phyloP scores from a whole-genome alignment of 92 coral and sea anemone genomes.

The Epizoanthus stellaris region DNA sequence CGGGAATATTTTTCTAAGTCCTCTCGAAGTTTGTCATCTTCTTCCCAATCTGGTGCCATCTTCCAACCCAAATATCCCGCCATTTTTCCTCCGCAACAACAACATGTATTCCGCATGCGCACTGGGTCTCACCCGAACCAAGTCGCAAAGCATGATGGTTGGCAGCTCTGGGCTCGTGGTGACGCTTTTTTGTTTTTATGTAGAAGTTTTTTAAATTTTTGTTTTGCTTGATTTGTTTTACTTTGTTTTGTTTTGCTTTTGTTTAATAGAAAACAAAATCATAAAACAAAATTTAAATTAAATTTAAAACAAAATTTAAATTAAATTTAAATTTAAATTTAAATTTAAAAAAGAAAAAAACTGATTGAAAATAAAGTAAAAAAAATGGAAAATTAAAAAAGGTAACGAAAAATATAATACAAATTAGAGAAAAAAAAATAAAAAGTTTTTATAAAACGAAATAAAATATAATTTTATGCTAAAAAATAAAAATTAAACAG shows the following conservation, averaged over 20 bases:
- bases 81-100: background rate
- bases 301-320: background rate
- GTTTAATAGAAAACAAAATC: no score
- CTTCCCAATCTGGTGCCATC: constrained; percentile 2
- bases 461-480: background rate
- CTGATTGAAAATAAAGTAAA: background rate
- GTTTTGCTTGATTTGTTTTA: no score
- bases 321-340: background rate
- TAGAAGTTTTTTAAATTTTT: no score
- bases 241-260: no score
- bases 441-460: background rate
- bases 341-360: background rate
- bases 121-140: no score
- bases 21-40: constrained; percentile 9
- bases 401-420: background rate
- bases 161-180: background rate
- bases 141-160: constrained; percentile 6
- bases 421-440: background rate
- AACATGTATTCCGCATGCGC: no score
- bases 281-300: background rate
- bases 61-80: constrained; percentile 14
- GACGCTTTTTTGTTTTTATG: no score
- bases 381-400: background rate
- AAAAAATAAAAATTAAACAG: background rate
- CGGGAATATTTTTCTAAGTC: constrained; percentile 11